A percentile compares a stretch with the other conserved stretches of the same genome.
phyloP scores from a whole-genome alignment of 2,797 vertebrate species.

The Heteromormyrus szaboi region DNA sequence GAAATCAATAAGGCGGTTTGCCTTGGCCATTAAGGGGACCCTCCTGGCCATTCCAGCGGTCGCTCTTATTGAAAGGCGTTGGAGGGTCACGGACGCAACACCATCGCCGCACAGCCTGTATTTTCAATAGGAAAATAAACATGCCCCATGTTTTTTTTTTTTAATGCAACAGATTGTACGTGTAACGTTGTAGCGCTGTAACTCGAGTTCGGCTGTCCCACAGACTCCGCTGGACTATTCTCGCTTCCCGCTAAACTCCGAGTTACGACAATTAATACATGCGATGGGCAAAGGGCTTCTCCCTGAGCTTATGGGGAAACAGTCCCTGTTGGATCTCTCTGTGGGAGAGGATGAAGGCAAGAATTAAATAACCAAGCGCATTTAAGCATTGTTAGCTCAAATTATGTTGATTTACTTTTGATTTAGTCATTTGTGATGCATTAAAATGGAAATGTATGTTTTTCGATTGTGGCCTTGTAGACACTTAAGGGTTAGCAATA shows the following conservation, averaged over 20 bases:
- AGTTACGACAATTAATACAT: background rate
- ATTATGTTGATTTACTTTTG: background rate
- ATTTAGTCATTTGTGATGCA: background rate
- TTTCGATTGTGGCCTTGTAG: background rate
- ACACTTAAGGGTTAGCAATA: background rate
- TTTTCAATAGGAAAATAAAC: background rate
- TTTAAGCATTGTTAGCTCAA: background rate
- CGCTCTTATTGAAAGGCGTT: background rate
- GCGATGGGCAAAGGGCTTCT: background rate
- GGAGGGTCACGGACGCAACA: background rate
- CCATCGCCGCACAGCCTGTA: background rate
- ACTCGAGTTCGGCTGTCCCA: background rate
- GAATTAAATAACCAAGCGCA: background rate
- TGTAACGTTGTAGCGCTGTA: background rate
- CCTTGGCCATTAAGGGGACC: background rate
- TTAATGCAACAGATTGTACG: background rate
- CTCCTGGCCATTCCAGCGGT: background rate
- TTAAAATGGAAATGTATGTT: background rate
- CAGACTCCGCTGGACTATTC: background rate
- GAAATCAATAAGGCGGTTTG: conserved; percentile 4
- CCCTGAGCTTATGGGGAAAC: background rate
- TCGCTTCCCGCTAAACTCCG: background rate
- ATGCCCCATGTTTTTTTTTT: background rate
- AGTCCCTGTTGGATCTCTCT: background rate
- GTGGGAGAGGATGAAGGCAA: background rate